A percentile compares a stretch with the other conserved stretches of the same genome.
Evolutionary conservation across 2,113 vertebrate genomes (phyloP).

Genomic region (Petroica traversi): DNA sequence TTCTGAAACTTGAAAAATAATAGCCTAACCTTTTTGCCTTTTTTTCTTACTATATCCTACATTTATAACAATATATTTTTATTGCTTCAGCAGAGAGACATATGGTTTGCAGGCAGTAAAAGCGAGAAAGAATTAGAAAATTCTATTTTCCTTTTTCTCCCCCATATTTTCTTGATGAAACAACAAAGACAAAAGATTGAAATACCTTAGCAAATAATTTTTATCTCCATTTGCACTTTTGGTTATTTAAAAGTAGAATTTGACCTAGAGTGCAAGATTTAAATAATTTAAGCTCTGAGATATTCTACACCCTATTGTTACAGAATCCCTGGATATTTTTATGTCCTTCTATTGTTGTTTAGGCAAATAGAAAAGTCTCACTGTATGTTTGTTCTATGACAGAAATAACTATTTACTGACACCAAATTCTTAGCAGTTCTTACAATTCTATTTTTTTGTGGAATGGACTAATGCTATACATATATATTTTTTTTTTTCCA

Average conservation of each 20-base stretch:
- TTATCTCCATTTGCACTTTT: neutral
- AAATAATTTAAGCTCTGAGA: neutral
- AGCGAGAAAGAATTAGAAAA: neutral
- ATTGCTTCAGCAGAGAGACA: neutral
- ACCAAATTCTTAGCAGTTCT: neutral
- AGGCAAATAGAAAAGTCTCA: neutral
- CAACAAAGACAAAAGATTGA: neutral
- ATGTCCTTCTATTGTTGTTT: neutral
- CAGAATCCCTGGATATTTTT: neutral
- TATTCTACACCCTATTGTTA: neutral
- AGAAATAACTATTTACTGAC: neutral
- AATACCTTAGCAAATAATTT: neutral
- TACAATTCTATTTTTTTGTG: neutral
- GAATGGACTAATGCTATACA: neutral
- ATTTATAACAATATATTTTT: neutral
- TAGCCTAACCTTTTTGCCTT: neutral
- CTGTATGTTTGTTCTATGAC: neutral
- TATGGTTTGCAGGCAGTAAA: neutral
- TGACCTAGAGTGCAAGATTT: neutral
- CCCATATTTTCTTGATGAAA: neutral
- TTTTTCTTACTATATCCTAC: neutral
- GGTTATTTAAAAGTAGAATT: neutral
- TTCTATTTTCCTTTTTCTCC: neutral
- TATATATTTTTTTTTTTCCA: neutral
- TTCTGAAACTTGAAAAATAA: neutral